Percentiles rank a stretch among this genome's conserved stretches.
Evolutionary conservation across 2,888 invertebrate species (phyloP).

Genomic region (Mallateleia sp.): DNA sequence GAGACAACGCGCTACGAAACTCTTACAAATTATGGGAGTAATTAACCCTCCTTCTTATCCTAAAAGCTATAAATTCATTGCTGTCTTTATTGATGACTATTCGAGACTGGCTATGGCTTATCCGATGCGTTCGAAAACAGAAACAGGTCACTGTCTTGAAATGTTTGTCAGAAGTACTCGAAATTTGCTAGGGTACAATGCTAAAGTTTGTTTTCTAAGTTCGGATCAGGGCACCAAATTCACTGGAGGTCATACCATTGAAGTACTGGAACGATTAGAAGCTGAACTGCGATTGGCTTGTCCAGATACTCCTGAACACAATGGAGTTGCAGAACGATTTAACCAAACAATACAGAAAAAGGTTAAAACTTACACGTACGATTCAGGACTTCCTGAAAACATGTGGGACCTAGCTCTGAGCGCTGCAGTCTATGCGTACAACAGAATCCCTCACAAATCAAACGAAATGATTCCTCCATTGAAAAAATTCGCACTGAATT

Average conservation of each 20-base stretch:
- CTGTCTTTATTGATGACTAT: slow-evolving; percentile 77
- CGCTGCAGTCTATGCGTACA: slow-evolving; percentile 66
- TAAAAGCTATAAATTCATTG: slow-evolving; percentile 70
- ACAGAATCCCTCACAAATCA: slow-evolving; percentile 65
- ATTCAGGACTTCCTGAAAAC: slow-evolving; percentile 41
- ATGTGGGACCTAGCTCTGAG: slow-evolving; percentile 62
- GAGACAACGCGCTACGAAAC: slow-evolving; percentile 63
- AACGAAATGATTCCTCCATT: slow-evolving; percentile 50
- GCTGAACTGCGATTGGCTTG: slow-evolving; percentile 36
- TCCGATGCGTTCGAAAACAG: slow-evolving; percentile 72
- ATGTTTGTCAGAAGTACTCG: slow-evolving; percentile 71
- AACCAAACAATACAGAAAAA: background rate
- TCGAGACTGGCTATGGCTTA: slow-evolving; percentile 78
- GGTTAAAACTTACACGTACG: slow-evolving; percentile 35
- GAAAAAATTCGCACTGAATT: slow-evolving; percentile 56
- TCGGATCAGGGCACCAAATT: slow-evolving; percentile 71
- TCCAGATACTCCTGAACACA: slow-evolving; percentile 71
- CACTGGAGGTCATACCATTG: slow-evolving; percentile 32
- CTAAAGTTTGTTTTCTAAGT: slow-evolving; percentile 80
- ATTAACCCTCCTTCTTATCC: slow-evolving; percentile 73
- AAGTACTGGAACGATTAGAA: slow-evolving; percentile 26
- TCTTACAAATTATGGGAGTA: slow-evolving; percentile 77
- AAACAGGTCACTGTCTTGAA: slow-evolving; percentile 69
- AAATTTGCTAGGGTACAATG: slow-evolving; percentile 78
- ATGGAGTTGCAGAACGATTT: no score